A percentile compares a stretch with the other conserved stretches of the same genome.
These are phyloP conservation scores for Hydrozoanthus gracilis DNA, from an alignment of 92 coral and sea anemone genomes.

Conservation along the genomic window DNA sequence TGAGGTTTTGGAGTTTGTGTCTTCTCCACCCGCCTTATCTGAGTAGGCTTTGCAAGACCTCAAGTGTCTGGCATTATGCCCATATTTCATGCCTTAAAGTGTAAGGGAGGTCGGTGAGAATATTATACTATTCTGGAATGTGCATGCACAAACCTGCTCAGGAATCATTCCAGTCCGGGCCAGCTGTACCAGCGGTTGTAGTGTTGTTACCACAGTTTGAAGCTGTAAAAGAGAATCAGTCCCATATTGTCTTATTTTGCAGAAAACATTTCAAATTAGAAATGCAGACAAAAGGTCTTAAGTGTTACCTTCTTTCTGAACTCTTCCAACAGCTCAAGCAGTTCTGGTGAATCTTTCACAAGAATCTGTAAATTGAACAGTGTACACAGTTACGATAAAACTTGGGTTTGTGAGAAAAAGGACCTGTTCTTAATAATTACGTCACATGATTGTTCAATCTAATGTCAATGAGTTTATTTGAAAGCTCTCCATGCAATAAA, in stretches of 20 bases:
- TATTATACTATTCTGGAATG: background rate
- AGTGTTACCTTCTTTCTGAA: conserved; percentile 80
- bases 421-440: background rate
- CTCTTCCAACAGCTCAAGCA: conserved; percentile 87
- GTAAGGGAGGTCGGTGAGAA: too few relatives aligned
- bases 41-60: too few relatives aligned
- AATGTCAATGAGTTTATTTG: too few relatives aligned
- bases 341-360: conserved; percentile 93
- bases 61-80: too few relatives aligned
- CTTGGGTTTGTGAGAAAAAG: background rate
- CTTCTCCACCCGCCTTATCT: too few relatives aligned
- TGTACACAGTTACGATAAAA: background rate
- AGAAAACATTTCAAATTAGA: background rate
- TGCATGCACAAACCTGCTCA: conserved; percentile 64
- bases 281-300: background rate
- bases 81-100: too few relatives aligned
- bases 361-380: conserved; percentile 66
- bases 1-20: too few relatives aligned
- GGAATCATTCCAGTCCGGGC: conserved; percentile 86
- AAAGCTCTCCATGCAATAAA: too few relatives aligned
- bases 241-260: background rate
- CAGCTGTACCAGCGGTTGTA: conserved; percentile 82
- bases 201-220: conserved; percentile 61
- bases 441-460: too few relatives aligned
- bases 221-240: conserved; percentile 60